A percentile compares a stretch with the other conserved stretches of the same genome.
Evolutionary conservation across 2,797 vertebrate species (phyloP).

Genomic region (Sebastes umbrosus): DNA sequence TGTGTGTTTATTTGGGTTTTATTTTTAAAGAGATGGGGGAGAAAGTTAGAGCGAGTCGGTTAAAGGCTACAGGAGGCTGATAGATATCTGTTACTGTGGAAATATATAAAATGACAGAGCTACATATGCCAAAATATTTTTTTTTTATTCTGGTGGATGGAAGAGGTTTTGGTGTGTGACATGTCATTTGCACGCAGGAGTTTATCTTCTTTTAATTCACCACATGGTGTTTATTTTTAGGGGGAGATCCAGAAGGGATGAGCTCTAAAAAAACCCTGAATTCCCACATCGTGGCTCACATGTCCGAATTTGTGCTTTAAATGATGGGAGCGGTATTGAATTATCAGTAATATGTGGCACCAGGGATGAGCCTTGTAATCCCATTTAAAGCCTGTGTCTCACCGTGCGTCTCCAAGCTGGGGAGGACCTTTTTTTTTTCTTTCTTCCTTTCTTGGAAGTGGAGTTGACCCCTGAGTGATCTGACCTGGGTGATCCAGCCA

Average conservation of each 20-base stretch:
- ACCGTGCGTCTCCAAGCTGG: slow-evolving; percentile 51
- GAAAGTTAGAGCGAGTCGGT: slow-evolving; percentile 68
- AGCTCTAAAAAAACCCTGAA: neutral
- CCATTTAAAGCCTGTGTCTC: slow-evolving; percentile 52
- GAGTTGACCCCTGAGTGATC: slow-evolving; percentile 74
- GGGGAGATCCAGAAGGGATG: slow-evolving; percentile 11
- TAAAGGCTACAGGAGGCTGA: slow-evolving; percentile 23
- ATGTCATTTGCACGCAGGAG: slow-evolving; percentile 18
- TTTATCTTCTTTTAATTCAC: slow-evolving; percentile 1
- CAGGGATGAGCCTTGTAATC: slow-evolving; percentile 60
- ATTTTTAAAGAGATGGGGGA: neutral
- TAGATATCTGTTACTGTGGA: slow-evolving; percentile 42
- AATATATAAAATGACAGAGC: slow-evolving; percentile 64
- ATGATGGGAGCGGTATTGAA: slow-evolving; percentile 31
- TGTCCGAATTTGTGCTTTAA: slow-evolving; percentile 12
- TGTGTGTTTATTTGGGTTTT: neutral
- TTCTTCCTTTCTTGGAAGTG: slow-evolving; percentile 47
- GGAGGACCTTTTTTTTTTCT: slow-evolving; percentile 22
- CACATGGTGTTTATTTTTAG: neutral
- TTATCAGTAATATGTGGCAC: slow-evolving; percentile 51
- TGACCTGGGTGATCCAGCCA: slow-evolving; percentile 63
- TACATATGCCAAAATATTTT: slow-evolving; percentile 31
- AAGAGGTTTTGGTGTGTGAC: slow-evolving; percentile 37
- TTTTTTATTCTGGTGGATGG: slow-evolving; percentile 10
- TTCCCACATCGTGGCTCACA: slow-evolving; percentile 17